Percentiles rank a stretch among this genome's conserved stretches.
Conservation (phyloP, 2,113 vertebrate species). For the Rhadina sibilatrix region DNA sequence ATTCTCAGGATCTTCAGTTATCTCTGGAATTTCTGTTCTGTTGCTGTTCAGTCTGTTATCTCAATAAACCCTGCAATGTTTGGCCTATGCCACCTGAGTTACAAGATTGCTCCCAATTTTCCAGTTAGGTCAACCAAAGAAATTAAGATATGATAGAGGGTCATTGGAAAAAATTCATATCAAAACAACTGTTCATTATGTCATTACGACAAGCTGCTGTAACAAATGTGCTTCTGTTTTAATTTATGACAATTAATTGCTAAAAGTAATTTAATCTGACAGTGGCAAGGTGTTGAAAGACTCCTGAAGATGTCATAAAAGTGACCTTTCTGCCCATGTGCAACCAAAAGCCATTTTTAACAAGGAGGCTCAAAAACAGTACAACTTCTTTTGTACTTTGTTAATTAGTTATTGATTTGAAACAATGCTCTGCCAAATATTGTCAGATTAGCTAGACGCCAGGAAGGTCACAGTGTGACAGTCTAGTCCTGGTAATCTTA, state of each 20-base stretch:
- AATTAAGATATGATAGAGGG: conserved; percentile 81
- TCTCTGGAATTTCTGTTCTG: conserved; percentile 45
- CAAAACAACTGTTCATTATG: conserved; percentile 80
- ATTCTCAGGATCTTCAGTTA: neutral
- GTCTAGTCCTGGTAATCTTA: conserved; percentile 70
- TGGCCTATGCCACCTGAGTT: conserved; percentile 70
- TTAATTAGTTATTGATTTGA: conserved; percentile 99
- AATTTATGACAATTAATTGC: conserved; percentile 96
- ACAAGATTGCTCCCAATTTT: conserved; percentile 94
- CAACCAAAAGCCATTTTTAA: conserved; percentile 86
- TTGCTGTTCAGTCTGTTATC: conserved; percentile 63
- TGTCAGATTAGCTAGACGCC: conserved; percentile 85
- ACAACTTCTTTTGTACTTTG: conserved; percentile 97
- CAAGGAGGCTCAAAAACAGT: conserved; percentile 89
- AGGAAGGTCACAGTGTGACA: conserved; percentile 83
- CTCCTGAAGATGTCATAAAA: conserved; percentile 90
- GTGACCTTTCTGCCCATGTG: conserved; percentile 92
- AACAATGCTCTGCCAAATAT: conserved; percentile 97
- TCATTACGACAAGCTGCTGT: conserved; percentile 79
- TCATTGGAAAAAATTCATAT: conserved; percentile 78
- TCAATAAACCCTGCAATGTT: conserved; percentile 54
- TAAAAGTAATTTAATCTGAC: conserved; percentile 98
- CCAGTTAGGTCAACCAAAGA: conserved; percentile 98
- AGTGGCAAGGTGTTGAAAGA: conserved; percentile 86
- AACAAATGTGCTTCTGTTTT: conserved; percentile 83